Evolutionary conservation across 1,140 invertebrate genomes (phyloP).

Genomic region (Aradophagus sp.): DNA sequence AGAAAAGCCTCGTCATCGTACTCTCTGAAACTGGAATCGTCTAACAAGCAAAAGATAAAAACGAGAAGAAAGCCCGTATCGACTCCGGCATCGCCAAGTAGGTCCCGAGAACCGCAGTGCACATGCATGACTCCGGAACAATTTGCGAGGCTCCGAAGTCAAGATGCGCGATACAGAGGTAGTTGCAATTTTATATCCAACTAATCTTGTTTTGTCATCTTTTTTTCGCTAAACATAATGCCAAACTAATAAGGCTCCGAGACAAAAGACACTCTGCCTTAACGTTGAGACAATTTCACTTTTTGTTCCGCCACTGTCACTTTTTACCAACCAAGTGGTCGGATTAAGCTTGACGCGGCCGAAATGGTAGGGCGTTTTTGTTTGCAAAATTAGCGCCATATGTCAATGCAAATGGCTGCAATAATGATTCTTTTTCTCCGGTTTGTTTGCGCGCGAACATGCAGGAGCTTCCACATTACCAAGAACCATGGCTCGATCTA

Average conservation of each 20-base stretch:
- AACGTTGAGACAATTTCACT: too few relatives aligned
- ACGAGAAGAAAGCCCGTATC: slow-evolving; percentile 90
- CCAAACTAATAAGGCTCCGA: too few relatives aligned
- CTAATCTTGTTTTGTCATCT: slow-evolving; percentile 38
- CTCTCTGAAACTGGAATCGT: slow-evolving; percentile 93
- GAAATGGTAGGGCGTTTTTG: too few relatives aligned
- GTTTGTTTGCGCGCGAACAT: too few relatives aligned
- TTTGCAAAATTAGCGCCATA: too few relatives aligned
- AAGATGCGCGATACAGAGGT: slow-evolving; percentile 88
- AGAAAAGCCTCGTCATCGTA: slow-evolving; percentile 97
- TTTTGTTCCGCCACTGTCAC: too few relatives aligned
- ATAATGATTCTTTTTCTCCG: too few relatives aligned
- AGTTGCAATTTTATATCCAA: slow-evolving; percentile 63
- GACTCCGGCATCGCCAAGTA: slow-evolving; percentile 93
- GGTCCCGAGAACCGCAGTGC: slow-evolving; percentile 91
- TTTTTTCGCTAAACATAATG: too few relatives aligned
- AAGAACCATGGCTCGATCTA: slow-evolving; percentile 82
- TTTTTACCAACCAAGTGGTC: too few relatives aligned
- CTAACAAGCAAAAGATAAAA: slow-evolving; percentile 89
- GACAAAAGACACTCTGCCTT: too few relatives aligned
- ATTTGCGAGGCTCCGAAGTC: slow-evolving; percentile 86
- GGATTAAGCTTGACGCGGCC: too few relatives aligned
- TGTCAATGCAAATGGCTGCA: too few relatives aligned
- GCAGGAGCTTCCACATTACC: slow-evolving; percentile 90
- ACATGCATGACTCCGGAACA: slow-evolving; percentile 97